Evolutionary conservation across 1,140 invertebrate genomes (phyloP), one percentile per base, ranked within the genome.

Genomic region (Battus philenor): DNA sequence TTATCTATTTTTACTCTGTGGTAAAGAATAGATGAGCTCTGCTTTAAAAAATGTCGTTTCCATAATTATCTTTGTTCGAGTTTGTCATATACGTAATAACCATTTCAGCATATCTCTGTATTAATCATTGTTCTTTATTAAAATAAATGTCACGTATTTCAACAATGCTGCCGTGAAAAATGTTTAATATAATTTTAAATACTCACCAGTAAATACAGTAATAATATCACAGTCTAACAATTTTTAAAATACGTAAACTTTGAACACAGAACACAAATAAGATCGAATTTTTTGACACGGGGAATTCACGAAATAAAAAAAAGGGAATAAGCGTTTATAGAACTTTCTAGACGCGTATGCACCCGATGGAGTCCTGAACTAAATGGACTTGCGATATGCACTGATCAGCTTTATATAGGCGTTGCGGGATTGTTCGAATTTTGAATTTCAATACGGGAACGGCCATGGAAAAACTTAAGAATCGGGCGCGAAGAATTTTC

Each of bases 391-490:
- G 24, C 20, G 38, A 17, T 29, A n/a, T n/a, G 38, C 29, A 29
- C 29, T 29, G 29, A 15, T 15, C 9, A 16, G 38, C 38, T 41
- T 41, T 41, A 41, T 41, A 41, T 41, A 41, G 24, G 4, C 33
- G 33, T 17, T 29, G 38, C 9, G 24, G 24, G 38, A 27, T 41
- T 22, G 22, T 15, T 39, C 27, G 27, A 39, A 41, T 16, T 41
- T 41, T 29, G 24, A 41, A 29, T 41, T 41, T 41, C 16, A 29
- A 41, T 41, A 2, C 24, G 29, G 9, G 12, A 8, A 10, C 9
- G 26, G n/a, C n/a, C 38, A 41, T 26, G 38, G 24, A 41, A 0
- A 10, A 13, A 7, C 38, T 10, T 16, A 27, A 11, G 36, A 11
- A 13, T 9, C 9, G 9, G 4, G 15, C 31, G 17, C 9, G 4